Evolutionary conservation across 2,113 vertebrate genomes (phyloP), one percentile per base, ranked within the genome.

Genomic region (Ceyx cyanopectus): DNA sequence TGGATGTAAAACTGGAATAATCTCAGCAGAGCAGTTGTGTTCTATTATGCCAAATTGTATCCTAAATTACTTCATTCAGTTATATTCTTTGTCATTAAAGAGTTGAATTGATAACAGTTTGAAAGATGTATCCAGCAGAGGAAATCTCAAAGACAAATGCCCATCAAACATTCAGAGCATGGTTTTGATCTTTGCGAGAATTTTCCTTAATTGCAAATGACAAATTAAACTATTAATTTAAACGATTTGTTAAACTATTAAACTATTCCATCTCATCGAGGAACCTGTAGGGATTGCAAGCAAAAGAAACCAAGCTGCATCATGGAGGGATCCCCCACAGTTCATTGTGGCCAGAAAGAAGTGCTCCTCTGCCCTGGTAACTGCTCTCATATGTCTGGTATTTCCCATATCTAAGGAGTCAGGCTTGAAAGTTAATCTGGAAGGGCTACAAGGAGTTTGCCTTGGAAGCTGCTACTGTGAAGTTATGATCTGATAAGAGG

Each of bases 401-500:
- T 77, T 80, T 54, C 63, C 60, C 67, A 45, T 63, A 29, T 22
- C 46, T 4, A 27, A 50, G 66, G 37, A 87, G 63, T 29, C 67
- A 82, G 43, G 46, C 43, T 92, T 68, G 43, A 67, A 57, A 80
- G 57, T 56, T 78, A 66, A 81, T 78, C 79, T 87, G 65, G 66
- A 81, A 73, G 62, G 61, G 61, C 50, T 87, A 61, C 51, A 78
- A 65, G 84, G 92, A 80, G 85, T 60, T 93, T 96, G 70, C 86
- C 2, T 5, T 76, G 66, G 77, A 94, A 92, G 88, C 40, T 90
- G 90, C 89, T 91, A n/a, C 92, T 87, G 70, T 6, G 5, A 69
- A 75, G 24, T 76, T 37, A 9, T 0, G 2, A 91, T 95, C 95
- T 92, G 94, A 92, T 92, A 93, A 96, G 68, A 83, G 48, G 23